A percentile compares a stretch with the other conserved stretches of the same genome.
These are phyloP conservation scores for Chionodraco myersi DNA, from an alignment of 2,113 vertebrate genomes.

Conservation along the genomic window DNA sequence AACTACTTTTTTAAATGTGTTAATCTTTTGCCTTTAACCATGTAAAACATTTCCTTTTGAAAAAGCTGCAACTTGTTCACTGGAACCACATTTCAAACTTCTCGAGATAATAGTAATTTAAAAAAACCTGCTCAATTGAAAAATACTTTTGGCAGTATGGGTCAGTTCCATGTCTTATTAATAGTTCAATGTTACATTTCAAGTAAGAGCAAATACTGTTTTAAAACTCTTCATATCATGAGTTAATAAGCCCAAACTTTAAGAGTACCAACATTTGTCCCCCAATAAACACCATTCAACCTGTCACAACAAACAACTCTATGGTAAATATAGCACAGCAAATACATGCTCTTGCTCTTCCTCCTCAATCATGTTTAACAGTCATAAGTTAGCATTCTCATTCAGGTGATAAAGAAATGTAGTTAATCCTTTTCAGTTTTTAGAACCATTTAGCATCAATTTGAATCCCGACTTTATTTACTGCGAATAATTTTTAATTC, in stretches of 20 bases:
- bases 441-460: neutral
- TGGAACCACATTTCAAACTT: neutral
- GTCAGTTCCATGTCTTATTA: neutral
- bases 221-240: neutral
- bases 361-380: slow-evolving; percentile 18
- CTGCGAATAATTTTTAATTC: neutral
- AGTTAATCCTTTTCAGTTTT: neutral
- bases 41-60: too few relatives aligned
- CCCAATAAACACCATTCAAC: neutral
- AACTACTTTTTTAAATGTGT: neutral
- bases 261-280: slow-evolving; percentile 12
- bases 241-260: neutral
- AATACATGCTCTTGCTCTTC: neutral
- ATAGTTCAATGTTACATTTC: neutral
- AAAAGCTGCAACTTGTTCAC: neutral
- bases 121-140: neutral
- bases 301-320: neutral
- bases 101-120: neutral
- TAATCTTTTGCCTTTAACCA: neutral
- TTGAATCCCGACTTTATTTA: neutral
- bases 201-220: slow-evolving; percentile 20
- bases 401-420: neutral
- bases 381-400: slow-evolving; percentile 43
- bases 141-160: neutral
- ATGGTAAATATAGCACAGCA: slow-evolving; percentile 14